Evolutionary conservation across 2,797 vertebrate species (phyloP).

Genomic region (Lateolabrax maculatus): DNA sequence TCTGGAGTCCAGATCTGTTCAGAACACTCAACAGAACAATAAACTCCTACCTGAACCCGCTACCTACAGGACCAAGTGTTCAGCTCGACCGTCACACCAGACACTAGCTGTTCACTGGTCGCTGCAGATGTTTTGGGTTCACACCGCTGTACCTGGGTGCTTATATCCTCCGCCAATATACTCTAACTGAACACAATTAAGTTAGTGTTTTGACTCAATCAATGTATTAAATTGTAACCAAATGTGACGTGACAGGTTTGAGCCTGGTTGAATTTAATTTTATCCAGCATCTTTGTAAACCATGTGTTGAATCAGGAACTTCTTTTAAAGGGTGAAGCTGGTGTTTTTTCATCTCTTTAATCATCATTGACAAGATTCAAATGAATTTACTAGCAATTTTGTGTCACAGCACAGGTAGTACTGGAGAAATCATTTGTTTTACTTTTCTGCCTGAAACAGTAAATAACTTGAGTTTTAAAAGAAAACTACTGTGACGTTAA

Average conservation of each 20-base stretch:
- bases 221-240: no score
- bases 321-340: no score
- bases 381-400: no score
- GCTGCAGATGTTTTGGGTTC: neutral
- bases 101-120: neutral
- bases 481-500: neutral
- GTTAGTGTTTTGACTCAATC: constrained; percentile 9
- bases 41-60: neutral
- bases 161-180: no score
- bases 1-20: neutral
- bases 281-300: no score
- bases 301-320: no score
- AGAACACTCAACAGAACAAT: neutral
- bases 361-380: no score
- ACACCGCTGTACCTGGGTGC: neutral
- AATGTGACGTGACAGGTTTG: neutral
- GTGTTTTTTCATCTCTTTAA: no score
- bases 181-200: no score
- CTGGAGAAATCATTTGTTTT: no score
- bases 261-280: no score
- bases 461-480: neutral
- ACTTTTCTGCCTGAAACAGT: neutral
- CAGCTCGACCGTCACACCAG: neutral
- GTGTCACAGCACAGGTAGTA: no score
- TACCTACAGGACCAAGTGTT: neutral